Conservation (phyloP, 2,113 vertebrate species). For the Mormyrus lacerda region DNA sequence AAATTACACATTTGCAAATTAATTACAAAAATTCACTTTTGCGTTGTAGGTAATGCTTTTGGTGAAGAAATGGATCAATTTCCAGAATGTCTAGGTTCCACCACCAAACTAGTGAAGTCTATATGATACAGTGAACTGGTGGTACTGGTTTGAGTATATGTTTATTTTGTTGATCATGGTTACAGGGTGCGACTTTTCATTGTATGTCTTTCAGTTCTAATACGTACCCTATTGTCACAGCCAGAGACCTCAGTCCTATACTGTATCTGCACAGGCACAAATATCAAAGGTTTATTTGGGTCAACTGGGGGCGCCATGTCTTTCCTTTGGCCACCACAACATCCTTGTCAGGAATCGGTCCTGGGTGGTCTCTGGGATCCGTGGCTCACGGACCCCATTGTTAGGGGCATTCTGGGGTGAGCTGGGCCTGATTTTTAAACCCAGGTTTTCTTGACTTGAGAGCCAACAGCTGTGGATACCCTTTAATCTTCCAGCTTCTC, state of each 20-base stretch:
- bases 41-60: neutral
- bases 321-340: conserved; percentile 28
- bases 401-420: neutral
- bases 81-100: neutral
- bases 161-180: neutral
- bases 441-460: conserved; percentile 8
- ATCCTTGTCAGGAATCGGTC: conserved; percentile 20
- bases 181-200: neutral
- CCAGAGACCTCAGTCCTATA: neutral
- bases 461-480: conserved; percentile 6
- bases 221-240: neutral
- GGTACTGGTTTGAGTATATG: neutral
- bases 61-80: neutral
- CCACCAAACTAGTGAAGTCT: neutral
- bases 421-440: conserved; percentile 7
- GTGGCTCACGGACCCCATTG: conserved; percentile 14
- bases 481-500: neutral
- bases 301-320: conserved; percentile 39
- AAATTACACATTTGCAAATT: neutral
- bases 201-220: neutral
- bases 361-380: conserved; percentile 39
- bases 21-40: neutral
- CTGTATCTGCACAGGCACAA: neutral
- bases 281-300: neutral
- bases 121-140: neutral